phyloP scores from a whole-genome alignment of 2,113 vertebrate genomes.

The Apodemus sylvaticus region DNA sequence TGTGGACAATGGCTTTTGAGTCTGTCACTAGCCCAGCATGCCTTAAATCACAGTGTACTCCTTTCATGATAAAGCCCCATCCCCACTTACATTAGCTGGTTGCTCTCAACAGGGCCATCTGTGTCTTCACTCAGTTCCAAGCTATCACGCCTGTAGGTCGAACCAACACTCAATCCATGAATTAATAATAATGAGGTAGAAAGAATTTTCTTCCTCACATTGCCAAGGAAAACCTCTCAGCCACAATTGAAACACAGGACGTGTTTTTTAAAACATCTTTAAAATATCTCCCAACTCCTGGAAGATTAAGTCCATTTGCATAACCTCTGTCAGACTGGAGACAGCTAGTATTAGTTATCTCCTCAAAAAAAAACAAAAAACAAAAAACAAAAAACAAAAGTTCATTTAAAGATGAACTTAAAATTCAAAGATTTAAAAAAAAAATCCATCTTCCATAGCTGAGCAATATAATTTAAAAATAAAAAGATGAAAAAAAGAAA shows the following conservation, averaged over 20 bases:
- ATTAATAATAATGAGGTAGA: slow-evolving; percentile 93
- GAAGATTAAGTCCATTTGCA: slow-evolving; percentile 88
- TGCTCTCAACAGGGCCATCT: slow-evolving; percentile 81
- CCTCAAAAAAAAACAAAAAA: slow-evolving; percentile 73
- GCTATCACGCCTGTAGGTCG: slow-evolving; percentile 92
- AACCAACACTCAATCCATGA: slow-evolving; percentile 99
- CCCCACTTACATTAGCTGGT: slow-evolving; percentile 87
- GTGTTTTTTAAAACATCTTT: slow-evolving; percentile 84
- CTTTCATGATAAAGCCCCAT: neutral
- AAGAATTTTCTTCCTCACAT: slow-evolving; percentile 92
- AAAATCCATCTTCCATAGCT: slow-evolving; percentile 90
- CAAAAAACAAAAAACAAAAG: slow-evolving; percentile 69
- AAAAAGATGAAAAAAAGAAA: slow-evolving; percentile 20
- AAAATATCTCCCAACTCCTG: slow-evolving; percentile 86
- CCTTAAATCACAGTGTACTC: neutral
- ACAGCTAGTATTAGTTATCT: slow-evolving; percentile 86
- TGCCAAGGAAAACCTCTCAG: slow-evolving; percentile 89
- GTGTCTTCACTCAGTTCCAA: slow-evolving; percentile 89
- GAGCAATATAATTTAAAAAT: slow-evolving; percentile 80
- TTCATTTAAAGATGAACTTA: slow-evolving; percentile 80
- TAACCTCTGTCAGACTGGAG: slow-evolving; percentile 86
- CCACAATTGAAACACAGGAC: slow-evolving; percentile 88
- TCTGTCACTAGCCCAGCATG: slow-evolving; percentile 46
- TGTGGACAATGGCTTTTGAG: neutral
- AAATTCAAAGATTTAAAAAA: slow-evolving; percentile 81